A percentile compares a stretch with the other conserved stretches of the same genome.
Evolutionary conservation across 2,797 vertebrate genomes (phyloP).

Genomic region (Sebastiscus tertius): DNA sequence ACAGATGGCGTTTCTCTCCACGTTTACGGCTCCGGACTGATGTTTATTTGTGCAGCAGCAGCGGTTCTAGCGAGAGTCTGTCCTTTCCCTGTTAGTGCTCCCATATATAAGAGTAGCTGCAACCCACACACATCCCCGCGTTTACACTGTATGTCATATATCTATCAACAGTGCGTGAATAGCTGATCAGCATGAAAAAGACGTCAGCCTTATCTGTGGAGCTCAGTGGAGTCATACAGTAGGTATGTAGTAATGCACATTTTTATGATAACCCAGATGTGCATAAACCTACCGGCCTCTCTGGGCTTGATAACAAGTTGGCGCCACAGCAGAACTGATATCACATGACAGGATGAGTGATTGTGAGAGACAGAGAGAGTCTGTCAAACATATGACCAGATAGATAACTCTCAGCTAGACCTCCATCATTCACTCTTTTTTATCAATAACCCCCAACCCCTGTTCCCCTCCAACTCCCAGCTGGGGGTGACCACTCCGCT

Average conservation of each 20-base stretch:
- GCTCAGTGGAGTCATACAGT: conserved; percentile 47
- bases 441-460: conserved; percentile 16
- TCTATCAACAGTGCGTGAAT: neutral
- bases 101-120: neutral
- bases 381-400: conserved; percentile 62
- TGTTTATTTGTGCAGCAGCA: conserved; percentile 50
- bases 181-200: conserved; percentile 23
- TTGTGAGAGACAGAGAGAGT: conserved; percentile 52
- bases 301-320: conserved; percentile 58
- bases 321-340: conserved; percentile 58
- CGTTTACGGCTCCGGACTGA: conserved; percentile 24
- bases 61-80: conserved; percentile 30
- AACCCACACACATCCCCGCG: conserved; percentile 7
- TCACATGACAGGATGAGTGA: conserved; percentile 56
- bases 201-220: conserved; percentile 39
- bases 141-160: conserved; percentile 1
- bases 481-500: neutral
- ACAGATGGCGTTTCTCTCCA: conserved; percentile 50
- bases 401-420: conserved; percentile 50
- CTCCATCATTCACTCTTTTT: conserved; percentile 60
- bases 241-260: conserved; percentile 66
- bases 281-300: conserved; percentile 48
- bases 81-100: conserved; percentile 5
- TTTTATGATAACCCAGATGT: conserved; percentile 62
- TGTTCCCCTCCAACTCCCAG: neutral